Base-by-base conservation (phyloP, 2,888 invertebrate genomes). In the Megaustenia siamemsis region DNA sequence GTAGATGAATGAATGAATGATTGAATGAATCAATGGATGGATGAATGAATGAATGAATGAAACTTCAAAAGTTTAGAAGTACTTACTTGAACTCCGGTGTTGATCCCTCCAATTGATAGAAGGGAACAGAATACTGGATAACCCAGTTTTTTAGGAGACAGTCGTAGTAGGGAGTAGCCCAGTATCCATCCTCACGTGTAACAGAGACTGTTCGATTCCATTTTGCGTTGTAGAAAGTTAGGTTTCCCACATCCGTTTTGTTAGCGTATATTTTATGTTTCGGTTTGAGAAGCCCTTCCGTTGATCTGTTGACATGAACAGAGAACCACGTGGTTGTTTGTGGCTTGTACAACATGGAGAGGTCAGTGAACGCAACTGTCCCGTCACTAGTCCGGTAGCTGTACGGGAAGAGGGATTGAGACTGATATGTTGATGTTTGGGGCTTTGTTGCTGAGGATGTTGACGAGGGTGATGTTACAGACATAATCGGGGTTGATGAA, bases 111-210 rank as follows among this genome's bases (percentile, higher is more conserved):
- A 86, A 81, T 53, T 86, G 82, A 81, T 89, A 90, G 86, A 92
- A 91, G 24, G 91, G 91, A 38, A 90, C 86, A 0, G 91, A 90
- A 38, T 89, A 88, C 53, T 89, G 89, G 12, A 89, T 84, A 49
- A 92, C 86, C 91, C 90, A 90, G 21, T 87, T 86, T 69, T 88
- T 85, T 12, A 90, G 87, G 40, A 87, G 85, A 76, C 91, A 92
- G 79, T 92, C 91, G 80, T 88, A 91, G 79, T 88, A 89, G 4
- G 91, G 91, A 35, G 87, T 84, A 0, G 88, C 89, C 89, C 90
- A 90, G 85, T 87, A 90, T 24, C 88, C 90, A 49, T 89, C 88
- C n/a, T 86, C 77, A 15, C 85, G 84, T 32, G 86, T 79, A 45
- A 88, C 86, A 0, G 68, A 63, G 6, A 87, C 83, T 18, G 86